These are phyloP conservation scores for Lithobates sylvaticus DNA, from an alignment of 2,797 vertebrate species.

Conservation along the genomic window DNA sequence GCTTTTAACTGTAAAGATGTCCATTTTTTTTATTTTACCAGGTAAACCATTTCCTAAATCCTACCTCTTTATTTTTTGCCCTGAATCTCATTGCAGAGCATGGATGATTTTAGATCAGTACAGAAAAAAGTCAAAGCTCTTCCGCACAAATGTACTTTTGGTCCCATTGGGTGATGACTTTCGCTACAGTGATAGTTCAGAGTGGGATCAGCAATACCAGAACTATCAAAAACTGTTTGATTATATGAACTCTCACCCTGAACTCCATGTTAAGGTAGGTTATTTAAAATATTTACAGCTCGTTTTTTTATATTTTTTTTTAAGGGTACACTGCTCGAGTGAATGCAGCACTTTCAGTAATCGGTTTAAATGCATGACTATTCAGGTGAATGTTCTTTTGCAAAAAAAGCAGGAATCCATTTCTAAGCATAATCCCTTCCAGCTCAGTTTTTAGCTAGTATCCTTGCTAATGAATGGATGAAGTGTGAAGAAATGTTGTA, in stretches of 20 bases:
- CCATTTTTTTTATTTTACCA: neutral
- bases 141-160: constrained; percentile 85
- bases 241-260: constrained; percentile 87
- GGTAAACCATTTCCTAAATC: neutral
- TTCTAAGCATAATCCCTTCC: too few relatives aligned
- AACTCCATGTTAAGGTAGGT: constrained; percentile 87
- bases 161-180: constrained; percentile 92
- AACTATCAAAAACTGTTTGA: constrained; percentile 94
- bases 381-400: too few relatives aligned
- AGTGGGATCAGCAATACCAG: constrained; percentile 91
- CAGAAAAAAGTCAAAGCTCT: constrained; percentile 92
- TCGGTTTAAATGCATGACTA: too few relatives aligned
- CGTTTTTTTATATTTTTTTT: neutral
- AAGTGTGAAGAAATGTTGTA: too few relatives aligned
- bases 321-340: neutral
- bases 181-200: constrained; percentile 82
- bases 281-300: neutral
- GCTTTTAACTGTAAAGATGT: neutral
- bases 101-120: constrained; percentile 90
- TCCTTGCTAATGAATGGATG: too few relatives aligned
- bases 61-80: neutral
- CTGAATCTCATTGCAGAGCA: constrained; percentile 73
- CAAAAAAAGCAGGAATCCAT: too few relatives aligned
- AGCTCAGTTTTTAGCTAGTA: too few relatives aligned
- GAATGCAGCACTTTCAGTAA: neutral